Evolutionary conservation across 92 coral and sea anemone species (phyloP).

Genomic region (Actinostola sp.): DNA sequence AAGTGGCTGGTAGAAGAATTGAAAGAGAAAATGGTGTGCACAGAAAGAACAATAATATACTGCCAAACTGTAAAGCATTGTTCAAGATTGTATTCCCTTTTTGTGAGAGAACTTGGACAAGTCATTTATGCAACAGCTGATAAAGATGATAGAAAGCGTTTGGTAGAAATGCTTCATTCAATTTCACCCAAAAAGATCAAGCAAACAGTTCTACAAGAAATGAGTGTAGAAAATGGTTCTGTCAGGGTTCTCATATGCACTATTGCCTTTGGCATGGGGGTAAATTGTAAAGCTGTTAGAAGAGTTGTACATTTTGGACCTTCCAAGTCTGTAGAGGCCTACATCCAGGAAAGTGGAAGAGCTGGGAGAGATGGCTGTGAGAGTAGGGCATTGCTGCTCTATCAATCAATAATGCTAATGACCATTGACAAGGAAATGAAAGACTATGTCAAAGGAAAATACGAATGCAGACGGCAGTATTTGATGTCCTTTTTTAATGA

Average conservation of each 20-base stretch:
- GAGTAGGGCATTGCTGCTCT: conserved; percentile 26
- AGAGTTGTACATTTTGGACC: conserved; percentile 33
- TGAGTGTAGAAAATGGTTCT: conserved; percentile 11
- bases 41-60: conserved; percentile 56
- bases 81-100: neutral
- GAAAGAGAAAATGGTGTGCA: neutral
- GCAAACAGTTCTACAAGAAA: conserved; percentile 1
- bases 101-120: neutral
- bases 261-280: conserved; percentile 31
- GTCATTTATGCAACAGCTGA: neutral
- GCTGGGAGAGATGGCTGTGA: conserved; percentile 40
- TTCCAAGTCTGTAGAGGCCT: conserved; percentile 35
- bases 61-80: conserved; percentile 70
- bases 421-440: conserved; percentile 45
- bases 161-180: conserved; percentile 33
- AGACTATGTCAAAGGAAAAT: conserved; percentile 39
- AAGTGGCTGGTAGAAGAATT: conserved; percentile 65
- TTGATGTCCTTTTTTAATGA: conserved; percentile 16
- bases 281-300: neutral
- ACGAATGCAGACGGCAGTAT: conserved; percentile 21
- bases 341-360: conserved; percentile 24
- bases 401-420: conserved; percentile 15
- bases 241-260: conserved; percentile 24
- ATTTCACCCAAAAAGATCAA: conserved; percentile 6
- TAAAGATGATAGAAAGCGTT: neutral